A percentile compares a stretch with the other conserved stretches of the same genome.
Evolutionary conservation across 2,797 vertebrate genomes (phyloP).

Genomic region (Graptemys geographica): DNA sequence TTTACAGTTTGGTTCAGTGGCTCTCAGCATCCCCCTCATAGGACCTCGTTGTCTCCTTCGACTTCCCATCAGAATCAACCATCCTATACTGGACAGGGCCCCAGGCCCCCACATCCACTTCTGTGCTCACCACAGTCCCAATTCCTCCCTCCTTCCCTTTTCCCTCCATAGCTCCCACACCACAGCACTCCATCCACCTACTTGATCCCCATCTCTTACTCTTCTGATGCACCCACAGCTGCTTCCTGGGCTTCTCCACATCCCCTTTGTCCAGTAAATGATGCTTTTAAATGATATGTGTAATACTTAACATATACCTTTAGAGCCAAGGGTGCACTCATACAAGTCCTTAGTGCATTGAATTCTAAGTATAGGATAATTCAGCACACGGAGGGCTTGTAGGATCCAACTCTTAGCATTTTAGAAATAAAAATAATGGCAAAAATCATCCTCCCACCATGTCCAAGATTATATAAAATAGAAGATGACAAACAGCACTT

Average conservation of each 20-base stretch:
- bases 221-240: neutral
- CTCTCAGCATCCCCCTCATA: no score
- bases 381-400: constrained; percentile 17
- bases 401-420: constrained; percentile 37
- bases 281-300: neutral
- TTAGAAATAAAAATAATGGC: constrained; percentile 51
- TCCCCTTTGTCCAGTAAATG: neutral
- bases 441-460: constrained; percentile 29
- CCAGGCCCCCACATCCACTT: neutral
- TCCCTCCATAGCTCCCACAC: neutral
- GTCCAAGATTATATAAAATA: constrained; percentile 39
- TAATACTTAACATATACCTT: neutral
- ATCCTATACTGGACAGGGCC: neutral
- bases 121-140: neutral
- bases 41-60: neutral
- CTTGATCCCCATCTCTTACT: neutral
- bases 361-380: constrained; percentile 24
- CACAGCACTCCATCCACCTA: neutral
- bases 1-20: no score
- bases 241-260: neutral
- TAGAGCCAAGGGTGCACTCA: neutral
- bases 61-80: neutral
- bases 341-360: neutral
- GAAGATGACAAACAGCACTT: constrained; percentile 29
- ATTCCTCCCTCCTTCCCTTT: neutral